These are phyloP conservation scores for Anguilla marmorata DNA, from an alignment of 2,797 vertebrate species.

Conservation along the genomic window DNA sequence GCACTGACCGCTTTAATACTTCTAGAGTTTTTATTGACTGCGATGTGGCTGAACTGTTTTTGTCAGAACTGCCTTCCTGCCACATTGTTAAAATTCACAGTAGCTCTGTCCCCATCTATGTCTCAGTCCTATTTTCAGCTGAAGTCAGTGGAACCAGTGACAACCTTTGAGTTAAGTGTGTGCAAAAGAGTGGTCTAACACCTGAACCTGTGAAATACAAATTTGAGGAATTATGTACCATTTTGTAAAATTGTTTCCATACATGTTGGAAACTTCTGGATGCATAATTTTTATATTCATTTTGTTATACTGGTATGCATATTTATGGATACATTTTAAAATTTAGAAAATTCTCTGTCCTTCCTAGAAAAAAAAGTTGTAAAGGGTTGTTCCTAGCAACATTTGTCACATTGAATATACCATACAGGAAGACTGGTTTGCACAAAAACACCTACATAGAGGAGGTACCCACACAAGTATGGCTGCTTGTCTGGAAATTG, in stretches of 20 bases:
- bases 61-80: background rate
- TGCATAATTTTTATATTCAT: background rate
- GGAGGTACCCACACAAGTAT: background rate
- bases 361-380: background rate
- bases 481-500: background rate
- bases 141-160: background rate
- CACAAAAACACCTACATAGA: background rate
- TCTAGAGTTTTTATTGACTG: background rate
- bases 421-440: background rate
- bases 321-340: background rate
- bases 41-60: background rate
- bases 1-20: background rate
- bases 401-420: background rate
- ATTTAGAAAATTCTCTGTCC: background rate
- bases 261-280: background rate
- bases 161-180: background rate
- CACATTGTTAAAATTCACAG: background rate
- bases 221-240: background rate
- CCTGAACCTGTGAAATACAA: background rate
- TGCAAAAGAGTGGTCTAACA: background rate
- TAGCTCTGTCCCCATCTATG: background rate
- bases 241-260: background rate
- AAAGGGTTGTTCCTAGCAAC: background rate
- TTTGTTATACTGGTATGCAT: background rate
- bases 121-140: background rate